Conservation (phyloP, 2,888 invertebrate genomes). For the Ectropis crepuscularia region DNA sequence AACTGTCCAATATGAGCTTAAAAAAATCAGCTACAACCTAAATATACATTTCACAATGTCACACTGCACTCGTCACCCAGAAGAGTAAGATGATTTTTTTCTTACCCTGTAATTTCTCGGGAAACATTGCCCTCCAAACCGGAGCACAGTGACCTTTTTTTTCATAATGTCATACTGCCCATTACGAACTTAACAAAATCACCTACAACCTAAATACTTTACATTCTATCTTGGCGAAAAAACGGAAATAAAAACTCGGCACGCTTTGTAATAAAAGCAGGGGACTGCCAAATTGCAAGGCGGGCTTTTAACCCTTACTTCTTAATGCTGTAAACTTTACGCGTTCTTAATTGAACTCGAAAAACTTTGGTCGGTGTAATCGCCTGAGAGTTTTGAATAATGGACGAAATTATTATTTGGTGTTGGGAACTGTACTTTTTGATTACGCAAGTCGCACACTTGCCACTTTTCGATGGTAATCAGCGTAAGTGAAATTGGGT, state of each 20-base stretch:
- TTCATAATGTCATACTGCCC: too few relatives aligned
- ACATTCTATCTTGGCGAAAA: constrained; percentile 10
- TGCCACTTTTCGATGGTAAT: constrained; percentile 1
- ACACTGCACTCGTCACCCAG: too few relatives aligned
- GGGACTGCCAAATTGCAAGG: constrained; percentile 32
- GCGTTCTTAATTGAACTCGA: constrained; percentile 45
- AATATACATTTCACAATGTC: not conserved
- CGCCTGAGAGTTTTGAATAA: constrained; percentile 41
- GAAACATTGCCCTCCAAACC: too few relatives aligned
- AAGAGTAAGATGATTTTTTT: too few relatives aligned
- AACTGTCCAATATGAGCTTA: too few relatives aligned
- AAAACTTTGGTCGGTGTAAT: constrained; percentile 43
- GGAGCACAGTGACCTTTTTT: too few relatives aligned
- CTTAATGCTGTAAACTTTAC: constrained; percentile 39
- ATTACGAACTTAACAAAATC: too few relatives aligned
- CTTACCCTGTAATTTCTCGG: too few relatives aligned
- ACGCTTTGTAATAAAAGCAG: constrained; percentile 26
- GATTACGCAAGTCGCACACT: constrained; percentile 18
- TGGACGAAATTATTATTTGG: constrained; percentile 36
- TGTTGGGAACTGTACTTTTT: constrained; percentile 20
- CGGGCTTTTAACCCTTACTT: constrained; percentile 42
- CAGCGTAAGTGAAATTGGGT: not conserved
- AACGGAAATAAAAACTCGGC: constrained; percentile 11
- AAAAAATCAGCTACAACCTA: too few relatives aligned
- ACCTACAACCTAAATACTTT: not conserved